Evolutionary conservation across 1,140 invertebrate species (phyloP), one percentile per base, ranked within the genome.

Genomic region (Aphidius ervi): DNA sequence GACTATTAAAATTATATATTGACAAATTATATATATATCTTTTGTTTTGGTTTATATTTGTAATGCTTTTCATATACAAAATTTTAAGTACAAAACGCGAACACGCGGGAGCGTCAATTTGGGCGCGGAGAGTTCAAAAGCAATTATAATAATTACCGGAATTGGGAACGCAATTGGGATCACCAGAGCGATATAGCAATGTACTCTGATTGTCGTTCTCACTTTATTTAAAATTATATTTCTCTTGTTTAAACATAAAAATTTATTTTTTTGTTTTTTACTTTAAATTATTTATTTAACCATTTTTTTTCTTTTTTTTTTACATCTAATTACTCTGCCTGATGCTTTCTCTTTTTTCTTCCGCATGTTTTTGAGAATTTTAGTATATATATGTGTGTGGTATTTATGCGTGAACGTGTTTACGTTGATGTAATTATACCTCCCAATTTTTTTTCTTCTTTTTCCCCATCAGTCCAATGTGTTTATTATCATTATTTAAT

Each of bases 141-240:
- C 70, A 75, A 77, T 77, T 77, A 76, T 74, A 66, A 77, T 77
- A 77, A 77, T 77, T 76, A 74, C 72, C 70, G 74, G 70, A 71
- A 71, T 71, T 65, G 58, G 67, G 68, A 59, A 62, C 64, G 68
- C 63, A 72, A 72, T 72, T 68, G 65, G 68, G 67, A 65, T 68
- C 69, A 68, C 54, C 65, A 62, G 60, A 67, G 63, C 65, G 68
- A 62, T 62, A 31, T 31, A 63, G 66, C 68, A 68, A 65, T 62
- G 63, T 50, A 59, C 46, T 58, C 56, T 42, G 52, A 54, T 54
- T 54, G 42, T 37, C 50, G 23, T 41, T 54, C 52, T 54, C 52
- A 54, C 52, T 54, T 40, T 54, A 41, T 54, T 54, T 16, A 41
- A 54, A 41, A 54, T 54, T 54, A 41, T 54, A 54, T 43, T 10